Percentiles rank a stretch among this genome's conserved stretches.
Conservation (phyloP, 2,797 vertebrate genomes). For the Amazona ochrocephala region DNA sequence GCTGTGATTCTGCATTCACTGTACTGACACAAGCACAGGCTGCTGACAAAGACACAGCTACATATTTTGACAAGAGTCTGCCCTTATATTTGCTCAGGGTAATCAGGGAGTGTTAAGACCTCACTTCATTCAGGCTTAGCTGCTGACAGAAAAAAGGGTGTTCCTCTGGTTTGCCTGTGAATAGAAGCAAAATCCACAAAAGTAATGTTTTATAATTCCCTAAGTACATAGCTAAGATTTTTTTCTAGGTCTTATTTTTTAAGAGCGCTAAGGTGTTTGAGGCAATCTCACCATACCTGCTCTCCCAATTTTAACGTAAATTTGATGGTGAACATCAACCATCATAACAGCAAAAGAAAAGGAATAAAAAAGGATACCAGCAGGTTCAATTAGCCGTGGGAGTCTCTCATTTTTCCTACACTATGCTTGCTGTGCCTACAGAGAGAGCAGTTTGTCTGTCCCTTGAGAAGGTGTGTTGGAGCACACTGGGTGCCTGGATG, state of each 20-base stretch:
- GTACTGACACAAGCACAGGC: neutral
- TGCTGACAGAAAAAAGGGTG: neutral
- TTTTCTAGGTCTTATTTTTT: neutral
- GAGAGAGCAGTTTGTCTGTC: neutral
- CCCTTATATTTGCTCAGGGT: neutral
- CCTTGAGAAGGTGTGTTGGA: neutral
- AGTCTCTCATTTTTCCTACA: neutral
- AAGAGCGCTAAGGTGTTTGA: neutral
- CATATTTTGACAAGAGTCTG: neutral
- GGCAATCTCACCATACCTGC: neutral
- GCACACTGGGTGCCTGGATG: rapidly evolving
- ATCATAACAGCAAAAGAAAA: neutral
- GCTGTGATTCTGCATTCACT: neutral
- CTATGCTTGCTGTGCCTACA: rapidly evolving
- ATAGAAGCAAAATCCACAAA: neutral
- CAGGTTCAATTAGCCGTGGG: neutral
- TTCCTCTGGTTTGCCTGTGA: neutral
- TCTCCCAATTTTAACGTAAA: neutral
- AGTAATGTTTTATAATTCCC: rapidly evolving
- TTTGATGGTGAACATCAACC: neutral
- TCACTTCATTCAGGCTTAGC: neutral
- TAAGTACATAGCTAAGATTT: neutral
- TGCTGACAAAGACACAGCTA: neutral
- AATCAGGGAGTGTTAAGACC: neutral
- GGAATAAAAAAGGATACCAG: rapidly evolving